Percentiles rank a stretch among this genome's conserved stretches.
These are phyloP conservation scores for Liolophura sinensis DNA, from an alignment of 1,140 invertebrate species.

Conservation along the genomic window DNA sequence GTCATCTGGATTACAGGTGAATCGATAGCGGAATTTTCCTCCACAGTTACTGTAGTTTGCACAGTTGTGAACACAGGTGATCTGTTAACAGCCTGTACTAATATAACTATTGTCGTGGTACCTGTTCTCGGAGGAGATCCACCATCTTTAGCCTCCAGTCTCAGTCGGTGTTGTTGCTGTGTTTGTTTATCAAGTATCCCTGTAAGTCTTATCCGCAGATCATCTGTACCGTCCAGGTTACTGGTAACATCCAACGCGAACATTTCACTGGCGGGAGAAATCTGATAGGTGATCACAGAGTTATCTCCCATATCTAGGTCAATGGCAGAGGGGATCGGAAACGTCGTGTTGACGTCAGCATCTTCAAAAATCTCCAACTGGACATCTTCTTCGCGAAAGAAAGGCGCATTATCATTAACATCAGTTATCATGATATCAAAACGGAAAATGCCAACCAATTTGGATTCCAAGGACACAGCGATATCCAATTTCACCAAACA, in stretches of 20 bases:
- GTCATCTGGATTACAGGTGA: conserved; percentile 73
- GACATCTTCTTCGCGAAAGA: too few relatives aligned
- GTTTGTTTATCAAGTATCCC: conserved; percentile 36
- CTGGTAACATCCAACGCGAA: conserved; percentile 36
- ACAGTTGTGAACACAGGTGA: conserved; percentile 75
- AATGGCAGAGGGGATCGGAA: too few relatives aligned
- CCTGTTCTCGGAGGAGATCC: conserved; percentile 88
- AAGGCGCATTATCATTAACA: too few relatives aligned
- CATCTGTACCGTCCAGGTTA: conserved; percentile 41
- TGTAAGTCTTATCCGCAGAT: conserved; percentile 34
- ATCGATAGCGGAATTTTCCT: conserved; percentile 79
- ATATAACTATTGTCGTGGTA: conserved; percentile 83
- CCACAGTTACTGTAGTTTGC: conserved; percentile 72
- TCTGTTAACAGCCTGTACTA: conserved; percentile 95
- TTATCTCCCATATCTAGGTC: conserved; percentile 66
- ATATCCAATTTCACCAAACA: too few relatives aligned
- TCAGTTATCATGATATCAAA: conserved; percentile 34
- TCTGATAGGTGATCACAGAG: conserved; percentile 36
- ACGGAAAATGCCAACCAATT: too few relatives aligned
- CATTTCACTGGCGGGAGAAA: conserved; percentile 24
- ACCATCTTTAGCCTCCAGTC: conserved; percentile 78
- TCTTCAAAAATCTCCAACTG: too few relatives aligned
- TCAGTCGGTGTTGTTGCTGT: not conserved
- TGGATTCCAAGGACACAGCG: too few relatives aligned
- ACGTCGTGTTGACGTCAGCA: too few relatives aligned